Evolutionary conservation across 2,888 invertebrate genomes (phyloP).

Genomic region (Parochlus steinenii): DNA sequence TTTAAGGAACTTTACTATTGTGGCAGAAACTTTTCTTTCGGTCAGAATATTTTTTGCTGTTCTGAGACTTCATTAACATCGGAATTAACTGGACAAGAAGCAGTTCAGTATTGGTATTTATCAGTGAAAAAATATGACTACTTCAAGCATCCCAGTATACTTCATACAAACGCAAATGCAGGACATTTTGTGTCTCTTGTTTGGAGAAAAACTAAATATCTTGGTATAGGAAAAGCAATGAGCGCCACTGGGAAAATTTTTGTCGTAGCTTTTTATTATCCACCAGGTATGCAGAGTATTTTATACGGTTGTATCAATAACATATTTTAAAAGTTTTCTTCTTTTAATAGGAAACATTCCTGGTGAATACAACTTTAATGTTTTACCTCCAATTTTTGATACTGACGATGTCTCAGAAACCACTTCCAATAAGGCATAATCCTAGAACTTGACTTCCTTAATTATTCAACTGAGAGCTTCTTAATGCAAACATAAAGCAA

Average conservation of each 20-base stretch:
- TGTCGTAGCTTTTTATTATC: slow-evolving; percentile 71
- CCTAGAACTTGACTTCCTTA: no score
- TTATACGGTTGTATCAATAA: slow-evolving; percentile 31
- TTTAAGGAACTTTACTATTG: slow-evolving; percentile 62
- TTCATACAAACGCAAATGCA: slow-evolving; percentile 63
- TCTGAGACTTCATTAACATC: slow-evolving; percentile 23
- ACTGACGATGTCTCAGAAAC: no score
- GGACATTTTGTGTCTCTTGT: slow-evolving; percentile 80
- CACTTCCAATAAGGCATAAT: no score
- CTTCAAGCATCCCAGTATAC: slow-evolving; percentile 51
- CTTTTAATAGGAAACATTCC: slow-evolving; percentile 47
- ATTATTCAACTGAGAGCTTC: no score
- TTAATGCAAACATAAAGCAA: no score
- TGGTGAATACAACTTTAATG: slow-evolving; percentile 58
- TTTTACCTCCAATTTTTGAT: slow-evolving; percentile 55
- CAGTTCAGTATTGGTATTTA: slow-evolving; percentile 67
- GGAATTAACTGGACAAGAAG: slow-evolving; percentile 49
- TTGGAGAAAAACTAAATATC: slow-evolving; percentile 57
- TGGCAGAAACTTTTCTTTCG: slow-evolving; percentile 41
- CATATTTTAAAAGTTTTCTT: no score
- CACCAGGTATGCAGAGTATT: slow-evolving; percentile 39
- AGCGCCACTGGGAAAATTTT: slow-evolving; percentile 62
- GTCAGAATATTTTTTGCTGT: slow-evolving; percentile 64
- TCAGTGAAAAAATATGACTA: slow-evolving; percentile 60
- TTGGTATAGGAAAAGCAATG: slow-evolving; percentile 68